Evolutionary conservation across 2,888 invertebrate genomes (phyloP).

Genomic region (Drosophila atripex): DNA sequence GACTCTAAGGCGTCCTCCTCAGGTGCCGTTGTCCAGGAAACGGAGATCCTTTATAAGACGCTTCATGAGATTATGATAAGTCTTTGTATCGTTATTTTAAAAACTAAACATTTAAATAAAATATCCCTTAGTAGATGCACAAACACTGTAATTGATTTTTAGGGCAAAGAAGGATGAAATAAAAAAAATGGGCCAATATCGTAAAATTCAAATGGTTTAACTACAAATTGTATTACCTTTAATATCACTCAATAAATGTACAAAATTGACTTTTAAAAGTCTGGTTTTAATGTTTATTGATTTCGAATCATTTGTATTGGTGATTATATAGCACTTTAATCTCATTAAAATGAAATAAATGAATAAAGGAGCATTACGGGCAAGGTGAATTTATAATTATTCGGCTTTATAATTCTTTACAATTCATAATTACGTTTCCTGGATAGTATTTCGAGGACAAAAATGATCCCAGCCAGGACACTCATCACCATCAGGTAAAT

Average conservation of each 20-base stretch:
- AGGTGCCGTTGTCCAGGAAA: constrained; percentile 9
- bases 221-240: not conserved
- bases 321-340: not conserved
- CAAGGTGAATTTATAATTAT: not conserved
- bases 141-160: not conserved
- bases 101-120: not conserved
- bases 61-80: constrained; percentile 4
- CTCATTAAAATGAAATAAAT: constrained; percentile 3
- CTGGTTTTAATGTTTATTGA: not conserved
- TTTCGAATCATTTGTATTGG: not conserved
- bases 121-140: not conserved
- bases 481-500: constrained; percentile 50
- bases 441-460: constrained; percentile 45
- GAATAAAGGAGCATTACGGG: not conserved
- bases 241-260: not conserved
- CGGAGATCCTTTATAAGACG: constrained; percentile 22
- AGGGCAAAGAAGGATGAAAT: not conserved
- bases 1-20: not conserved
- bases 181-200: not conserved
- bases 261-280: not conserved
- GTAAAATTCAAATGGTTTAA: too few relatives aligned
- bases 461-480: constrained; percentile 39
- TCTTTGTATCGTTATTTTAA: too few relatives aligned
- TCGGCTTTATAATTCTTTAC: constrained; percentile 1
- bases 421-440: constrained; percentile 6